Base-by-base conservation (phyloP, 37 sponge, comb jelly and placozoan species). In the Aplysina aerophoba region DNA sequence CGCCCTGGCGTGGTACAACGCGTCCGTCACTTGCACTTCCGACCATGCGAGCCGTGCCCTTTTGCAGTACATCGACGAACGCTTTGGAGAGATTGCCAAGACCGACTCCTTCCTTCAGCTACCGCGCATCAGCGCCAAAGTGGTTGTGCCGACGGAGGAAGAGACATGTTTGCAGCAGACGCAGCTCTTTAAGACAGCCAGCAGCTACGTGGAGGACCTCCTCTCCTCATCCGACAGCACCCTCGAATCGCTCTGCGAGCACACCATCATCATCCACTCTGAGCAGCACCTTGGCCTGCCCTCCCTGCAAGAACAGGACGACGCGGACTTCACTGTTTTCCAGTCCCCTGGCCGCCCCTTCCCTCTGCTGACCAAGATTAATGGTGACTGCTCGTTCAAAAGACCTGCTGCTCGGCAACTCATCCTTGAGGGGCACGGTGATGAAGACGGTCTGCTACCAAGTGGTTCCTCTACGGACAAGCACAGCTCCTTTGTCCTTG, bases 361-460 rank as follows among this genome's bases (percentile, higher is more conserved):
- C 78, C 14, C 78, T 2, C 2, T n/a, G 44, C 2, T 41, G 37
- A 19, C 17, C n/a, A 21, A 0, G 3, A 44, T n/a, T 15, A 50
- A 17, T 31, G 54, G 54, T 12, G 1, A 15, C 15, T n/a, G 21
- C 25, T 40, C 21, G 3, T 24, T 41, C 54, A 19, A 50, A 14
- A 75, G 3, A 27, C 27, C 82, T 0, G 80, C 89, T 16, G 90
- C 86, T 60, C 81, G 86, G 14, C 69, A 85, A 56, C 90, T 89
- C 31, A n/a, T 81, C 19, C 77, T 85, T 16, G 61, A 36, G 17
- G 62, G 35, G 5, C 60, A n/a, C 59, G 4, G 58, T 13, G 22
- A 31, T 6, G 21, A 50, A 5, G 64, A 11, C 22, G 39, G 38
- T 3, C 63, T 74, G 14, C 81, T 82, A 11, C 83, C 83, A 73